Percentiles rank a stretch among this genome's conserved stretches.
These are phyloP conservation scores for Pitangus sulphuratus DNA, from an alignment of 2,797 vertebrate genomes.

Conservation along the genomic window DNA sequence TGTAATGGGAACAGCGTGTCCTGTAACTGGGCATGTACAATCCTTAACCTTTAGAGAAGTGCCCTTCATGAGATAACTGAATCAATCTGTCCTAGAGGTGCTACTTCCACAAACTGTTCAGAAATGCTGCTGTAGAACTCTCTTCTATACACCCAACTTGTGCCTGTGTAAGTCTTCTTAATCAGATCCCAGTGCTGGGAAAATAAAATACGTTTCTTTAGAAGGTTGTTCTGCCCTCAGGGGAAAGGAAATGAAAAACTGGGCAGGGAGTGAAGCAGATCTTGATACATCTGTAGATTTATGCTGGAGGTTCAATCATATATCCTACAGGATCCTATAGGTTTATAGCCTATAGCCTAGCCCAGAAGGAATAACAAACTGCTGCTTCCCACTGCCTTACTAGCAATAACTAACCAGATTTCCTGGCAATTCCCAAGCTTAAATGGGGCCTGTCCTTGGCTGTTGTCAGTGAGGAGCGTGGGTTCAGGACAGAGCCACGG, in stretches of 20 bases:
- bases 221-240: background rate
- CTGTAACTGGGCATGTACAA: background rate
- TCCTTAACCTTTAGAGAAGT: background rate
- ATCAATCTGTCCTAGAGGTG: background rate
- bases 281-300: background rate
- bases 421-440: background rate
- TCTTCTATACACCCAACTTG: background rate
- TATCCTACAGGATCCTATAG: background rate
- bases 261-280: background rate
- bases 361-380: background rate
- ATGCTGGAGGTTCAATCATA: background rate
- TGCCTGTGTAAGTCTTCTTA: background rate
- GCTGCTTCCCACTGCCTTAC: background rate
- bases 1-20: background rate
- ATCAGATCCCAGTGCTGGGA: background rate
- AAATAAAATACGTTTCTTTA: background rate
- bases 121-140: background rate
- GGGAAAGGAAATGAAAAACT: slow-evolving; percentile 16
- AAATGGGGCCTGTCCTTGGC: background rate
- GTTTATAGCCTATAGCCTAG: background rate
- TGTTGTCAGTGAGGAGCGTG: background rate
- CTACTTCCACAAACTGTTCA: background rate
- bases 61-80: background rate
- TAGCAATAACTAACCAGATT: background rate
- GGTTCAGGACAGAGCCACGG: background rate